Base-by-base conservation (phyloP, 1,140 invertebrate species). In the Drosophila kepulauana region DNA sequence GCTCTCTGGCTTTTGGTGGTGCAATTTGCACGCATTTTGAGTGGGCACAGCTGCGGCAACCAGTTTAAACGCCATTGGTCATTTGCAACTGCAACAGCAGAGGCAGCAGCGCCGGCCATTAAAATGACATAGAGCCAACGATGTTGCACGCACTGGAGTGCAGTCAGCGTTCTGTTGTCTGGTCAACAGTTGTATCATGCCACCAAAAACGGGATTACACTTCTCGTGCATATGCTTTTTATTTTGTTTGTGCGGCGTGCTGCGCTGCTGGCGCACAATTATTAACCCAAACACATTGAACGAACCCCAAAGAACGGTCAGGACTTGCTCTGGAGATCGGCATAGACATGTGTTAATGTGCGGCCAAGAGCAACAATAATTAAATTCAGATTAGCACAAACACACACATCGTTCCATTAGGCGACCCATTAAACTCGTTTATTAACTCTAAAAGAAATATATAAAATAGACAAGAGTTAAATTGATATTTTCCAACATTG, bases 31-130 rank as follows among this genome's bases (percentile, higher is more conserved):
- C 81, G 85, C 81, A 79, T 80, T 85, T 81, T 66, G 72, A 78
- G 80, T 66, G 75, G 76, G 73, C 74, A 75, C 85, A 89, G 85
- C 85, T 89, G 85, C 85, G 49, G 52, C 81, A 88, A 88, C 84
- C 84, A 85, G 85, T 89, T 89, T 77, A 65, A 79, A 81, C 81
- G 81, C 85, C 85, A 89, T 89, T 89, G 85, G 85, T 85, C 81
- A 89, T 87, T 88, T 87, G 59, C 79, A 63, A 56, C 52, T n/a
- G 46, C 71, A 62, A 25, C 65, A 46, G 28, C 73, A 57, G 57
- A 25, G 30, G 7, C 75, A 64, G 76, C 80, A 84, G 85, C 84
- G 84, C 84, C 84, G 81, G 80, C 84, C 84, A 87, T 87, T 87
- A 89, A 87, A 89, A 87, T 87, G 84, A 87, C 85, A 87, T 88